Evolutionary conservation across 1,140 invertebrate species (phyloP).

Genomic region (Homalodisca vitripennis): DNA sequence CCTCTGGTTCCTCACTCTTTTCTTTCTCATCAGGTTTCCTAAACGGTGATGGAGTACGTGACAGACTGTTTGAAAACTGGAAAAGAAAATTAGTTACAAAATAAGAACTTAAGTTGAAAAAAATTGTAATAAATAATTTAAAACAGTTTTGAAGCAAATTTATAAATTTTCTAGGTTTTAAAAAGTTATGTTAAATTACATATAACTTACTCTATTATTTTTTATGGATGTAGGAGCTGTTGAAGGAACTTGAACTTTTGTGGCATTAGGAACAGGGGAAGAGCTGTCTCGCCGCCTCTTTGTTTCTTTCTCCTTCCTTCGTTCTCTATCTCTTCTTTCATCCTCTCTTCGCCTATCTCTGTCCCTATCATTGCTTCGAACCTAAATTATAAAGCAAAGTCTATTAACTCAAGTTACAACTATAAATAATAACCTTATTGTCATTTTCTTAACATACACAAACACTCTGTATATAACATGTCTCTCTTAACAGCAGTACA

Average conservation of each 20-base stretch:
- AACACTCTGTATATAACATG: no score
- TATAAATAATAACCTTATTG: no score
- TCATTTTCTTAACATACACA: no score
- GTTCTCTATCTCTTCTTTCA: slow-evolving; percentile 47
- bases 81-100: slow-evolving; percentile 11
- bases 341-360: slow-evolving; percentile 32
- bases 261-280: slow-evolving; percentile 5
- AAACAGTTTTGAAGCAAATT: background rate
- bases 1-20: slow-evolving; percentile 28
- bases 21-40: slow-evolving; percentile 40
- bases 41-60: slow-evolving; percentile 44
- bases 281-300: background rate
- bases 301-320: slow-evolving; percentile 48
- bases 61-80: slow-evolving; percentile 39
- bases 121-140: no score
- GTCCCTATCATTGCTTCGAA: background rate
- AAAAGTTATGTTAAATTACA: background rate
- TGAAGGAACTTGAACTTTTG: slow-evolving; percentile 9
- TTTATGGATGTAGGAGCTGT: background rate
- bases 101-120: background rate
- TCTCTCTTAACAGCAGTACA: no score
- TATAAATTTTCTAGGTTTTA: background rate
- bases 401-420: no score
- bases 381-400: background rate
- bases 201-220: slow-evolving; percentile 17